phyloP scores from a whole-genome alignment of 2,888 invertebrate genomes.

The Willowsia nigromaculata region DNA sequence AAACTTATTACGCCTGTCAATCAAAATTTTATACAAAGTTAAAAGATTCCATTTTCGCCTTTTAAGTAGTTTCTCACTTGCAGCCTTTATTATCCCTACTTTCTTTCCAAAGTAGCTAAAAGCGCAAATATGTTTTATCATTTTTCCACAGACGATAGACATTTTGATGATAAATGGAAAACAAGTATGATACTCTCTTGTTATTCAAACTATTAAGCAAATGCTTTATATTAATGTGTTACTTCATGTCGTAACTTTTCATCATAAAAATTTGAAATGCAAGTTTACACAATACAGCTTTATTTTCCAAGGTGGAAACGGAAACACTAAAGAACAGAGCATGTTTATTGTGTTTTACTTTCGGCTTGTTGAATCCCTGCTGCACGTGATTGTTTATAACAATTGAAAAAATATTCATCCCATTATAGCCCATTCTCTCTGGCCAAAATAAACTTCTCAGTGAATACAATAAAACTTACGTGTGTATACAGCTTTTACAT shows the following conservation, averaged over 20 bases:
- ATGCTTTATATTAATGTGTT: background rate
- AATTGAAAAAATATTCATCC: constrained; percentile 57
- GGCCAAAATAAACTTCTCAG: constrained; percentile 15
- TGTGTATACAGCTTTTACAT: background rate
- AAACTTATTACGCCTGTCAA: constrained; percentile 65
- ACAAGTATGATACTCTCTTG: background rate
- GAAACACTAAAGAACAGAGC: constrained; percentile 27
- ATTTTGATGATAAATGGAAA: background rate
- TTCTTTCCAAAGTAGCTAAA: background rate
- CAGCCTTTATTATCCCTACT: background rate
- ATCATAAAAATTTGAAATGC: background rate
- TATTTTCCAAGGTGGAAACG: constrained; percentile 42
- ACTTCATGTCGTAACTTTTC: background rate
- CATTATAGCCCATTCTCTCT: constrained; percentile 39
- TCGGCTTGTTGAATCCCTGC: constrained; percentile 9
- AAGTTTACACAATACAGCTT: background rate
- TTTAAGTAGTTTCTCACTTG: constrained; percentile 40
- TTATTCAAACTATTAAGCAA: too few relatives aligned
- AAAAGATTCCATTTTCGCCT: constrained; percentile 13
- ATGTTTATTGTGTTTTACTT: constrained; percentile 1
- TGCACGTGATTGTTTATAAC: constrained; percentile 63
- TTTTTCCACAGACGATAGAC: background rate
- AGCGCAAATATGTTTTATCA: background rate
- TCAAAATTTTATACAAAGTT: constrained; percentile 56
- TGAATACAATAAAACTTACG: constrained; percentile 11